These are phyloP conservation scores for Psephotus haematonotus DNA, from an alignment of 2,113 vertebrate species.

Conservation along the genomic window DNA sequence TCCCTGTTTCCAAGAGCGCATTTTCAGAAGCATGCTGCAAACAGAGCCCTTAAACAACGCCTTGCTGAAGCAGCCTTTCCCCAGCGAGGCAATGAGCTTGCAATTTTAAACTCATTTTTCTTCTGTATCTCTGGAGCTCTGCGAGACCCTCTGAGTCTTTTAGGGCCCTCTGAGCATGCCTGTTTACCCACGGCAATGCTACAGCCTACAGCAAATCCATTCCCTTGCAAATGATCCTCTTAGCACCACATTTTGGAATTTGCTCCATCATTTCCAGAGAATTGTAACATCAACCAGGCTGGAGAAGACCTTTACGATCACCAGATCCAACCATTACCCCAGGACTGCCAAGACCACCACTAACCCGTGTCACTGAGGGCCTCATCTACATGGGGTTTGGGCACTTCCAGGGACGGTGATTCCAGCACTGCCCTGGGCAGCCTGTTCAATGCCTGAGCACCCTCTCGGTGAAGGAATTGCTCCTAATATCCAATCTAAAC, in stretches of 20 bases:
- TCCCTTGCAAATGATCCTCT: constrained; percentile 13
- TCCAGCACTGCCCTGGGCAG: neutral
- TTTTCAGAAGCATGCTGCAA: constrained; percentile 25
- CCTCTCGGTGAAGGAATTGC: neutral
- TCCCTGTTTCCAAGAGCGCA: constrained; percentile 26
- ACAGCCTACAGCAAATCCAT: neutral
- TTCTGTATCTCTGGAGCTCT: neutral
- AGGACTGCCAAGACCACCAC: neutral
- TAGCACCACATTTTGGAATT: neutral
- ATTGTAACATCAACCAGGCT: neutral
- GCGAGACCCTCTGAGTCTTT: constrained; percentile 23
- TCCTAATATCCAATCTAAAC: neutral
- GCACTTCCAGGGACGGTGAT: neutral
- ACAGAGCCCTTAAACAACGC: constrained; percentile 33
- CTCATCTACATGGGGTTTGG: neutral
- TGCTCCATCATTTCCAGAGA: neutral
- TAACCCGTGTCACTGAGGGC: neutral
- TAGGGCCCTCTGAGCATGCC: neutral
- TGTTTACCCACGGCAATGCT: neutral
- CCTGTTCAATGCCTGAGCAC: neutral
- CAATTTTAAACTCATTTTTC: constrained; percentile 22
- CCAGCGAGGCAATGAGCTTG: neutral
- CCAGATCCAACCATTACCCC: neutral
- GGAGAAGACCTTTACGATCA: neutral
- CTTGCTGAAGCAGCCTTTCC: constrained; percentile 13